Conservation (phyloP, 2,113 vertebrate species). For the Pantherophis guttatus region DNA sequence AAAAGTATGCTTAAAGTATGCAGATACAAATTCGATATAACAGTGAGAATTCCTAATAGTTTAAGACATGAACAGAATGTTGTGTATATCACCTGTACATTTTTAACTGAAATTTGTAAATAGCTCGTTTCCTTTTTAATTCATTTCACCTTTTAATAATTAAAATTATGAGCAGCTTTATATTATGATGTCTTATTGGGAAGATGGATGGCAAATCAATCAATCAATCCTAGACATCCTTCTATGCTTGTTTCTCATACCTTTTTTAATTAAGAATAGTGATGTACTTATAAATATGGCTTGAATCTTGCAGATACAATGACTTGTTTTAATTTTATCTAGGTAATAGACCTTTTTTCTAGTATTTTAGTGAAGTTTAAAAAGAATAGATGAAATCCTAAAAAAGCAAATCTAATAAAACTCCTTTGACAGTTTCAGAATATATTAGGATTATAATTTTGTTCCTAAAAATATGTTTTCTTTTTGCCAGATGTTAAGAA, state of each 20-base stretch:
- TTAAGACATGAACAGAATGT: not conserved
- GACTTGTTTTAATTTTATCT: not conserved
- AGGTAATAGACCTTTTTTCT: not conserved
- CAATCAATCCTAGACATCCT: not conserved
- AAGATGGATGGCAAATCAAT: too few species aligned
- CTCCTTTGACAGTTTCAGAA: not conserved
- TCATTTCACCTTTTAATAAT: not conserved
- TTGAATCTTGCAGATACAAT: not conserved
- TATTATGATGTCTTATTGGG: not conserved
- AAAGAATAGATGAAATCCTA: not conserved
- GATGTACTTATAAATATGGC: not conserved
- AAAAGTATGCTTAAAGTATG: not conserved
- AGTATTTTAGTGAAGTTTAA: not conserved
- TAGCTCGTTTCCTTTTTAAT: not conserved
- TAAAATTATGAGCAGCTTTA: not conserved
- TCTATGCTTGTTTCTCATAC: not conserved
- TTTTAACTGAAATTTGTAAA: not conserved
- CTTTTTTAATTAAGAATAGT: not conserved
- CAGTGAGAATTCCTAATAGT: not conserved
- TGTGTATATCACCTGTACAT: not conserved
- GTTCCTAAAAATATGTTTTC: constrained; percentile 27
- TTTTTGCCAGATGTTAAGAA: constrained; percentile 50
- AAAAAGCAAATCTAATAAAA: not conserved
- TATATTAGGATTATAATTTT: constrained; percentile 32
- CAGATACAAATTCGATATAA: too few species aligned